Percentiles rank a stretch among this genome's conserved stretches.
These are phyloP conservation scores for Chymomyza amoena DNA, from an alignment of 2,888 invertebrate genomes.

Conservation along the genomic window DNA sequence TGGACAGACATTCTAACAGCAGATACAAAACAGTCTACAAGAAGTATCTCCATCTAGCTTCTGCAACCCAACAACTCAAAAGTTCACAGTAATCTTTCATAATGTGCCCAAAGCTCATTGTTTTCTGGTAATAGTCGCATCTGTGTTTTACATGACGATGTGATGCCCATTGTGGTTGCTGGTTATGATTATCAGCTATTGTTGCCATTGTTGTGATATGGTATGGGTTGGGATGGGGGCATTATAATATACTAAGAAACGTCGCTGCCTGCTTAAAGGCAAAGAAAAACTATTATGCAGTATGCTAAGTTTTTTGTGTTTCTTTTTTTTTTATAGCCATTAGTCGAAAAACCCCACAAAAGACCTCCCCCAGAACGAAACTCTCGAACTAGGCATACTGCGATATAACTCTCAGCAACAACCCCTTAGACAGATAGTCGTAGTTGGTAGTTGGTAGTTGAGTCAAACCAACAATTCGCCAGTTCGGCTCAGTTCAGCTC, in stretches of 20 bases:
- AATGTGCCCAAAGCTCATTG: constrained; percentile 42
- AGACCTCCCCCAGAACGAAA: neutral
- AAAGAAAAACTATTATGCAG: neutral
- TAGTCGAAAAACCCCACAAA: neutral
- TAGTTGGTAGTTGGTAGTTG: neutral
- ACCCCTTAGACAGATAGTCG: neutral
- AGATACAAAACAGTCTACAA: neutral
- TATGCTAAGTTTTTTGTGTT: neutral
- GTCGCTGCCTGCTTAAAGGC: neutral
- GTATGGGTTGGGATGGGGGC: neutral
- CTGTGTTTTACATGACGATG: constrained; percentile 35
- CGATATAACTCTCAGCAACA: neutral
- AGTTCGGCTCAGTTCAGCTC: constrained; percentile 20
- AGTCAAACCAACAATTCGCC: neutral
- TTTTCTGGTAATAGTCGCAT: constrained; percentile 13
- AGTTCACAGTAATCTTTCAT: constrained; percentile 64
- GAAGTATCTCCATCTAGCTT: neutral
- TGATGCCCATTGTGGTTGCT: constrained; percentile 60
- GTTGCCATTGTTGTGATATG: constrained; percentile 44
- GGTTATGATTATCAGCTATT: constrained; percentile 59
- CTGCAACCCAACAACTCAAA: constrained; percentile 6
- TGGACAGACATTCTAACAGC: neutral
- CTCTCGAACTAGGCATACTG: neutral
- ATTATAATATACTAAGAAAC: neutral
- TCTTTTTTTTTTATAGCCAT: neutral